A percentile compares a stretch with the other conserved stretches of the same genome.
Evolutionary conservation across 2,113 vertebrate genomes (phyloP).

Genomic region (Puntigrus tetrazona): DNA sequence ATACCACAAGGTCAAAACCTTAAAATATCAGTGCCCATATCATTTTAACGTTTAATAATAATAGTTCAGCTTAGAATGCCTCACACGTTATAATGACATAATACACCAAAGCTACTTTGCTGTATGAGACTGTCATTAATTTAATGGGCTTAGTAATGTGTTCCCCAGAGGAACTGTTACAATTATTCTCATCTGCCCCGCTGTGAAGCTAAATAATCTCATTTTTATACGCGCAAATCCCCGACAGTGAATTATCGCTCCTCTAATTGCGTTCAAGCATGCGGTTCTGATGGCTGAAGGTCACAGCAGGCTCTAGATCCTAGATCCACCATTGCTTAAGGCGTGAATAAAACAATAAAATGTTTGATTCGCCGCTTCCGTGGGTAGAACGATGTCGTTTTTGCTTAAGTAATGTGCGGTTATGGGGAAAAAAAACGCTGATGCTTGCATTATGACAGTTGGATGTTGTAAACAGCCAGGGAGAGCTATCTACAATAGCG

Average conservation of each 20-base stretch:
- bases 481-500: not conserved
- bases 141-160: not conserved
- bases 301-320: not conserved
- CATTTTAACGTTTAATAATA: not conserved
- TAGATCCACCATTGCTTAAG: not conserved
- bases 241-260: not conserved
- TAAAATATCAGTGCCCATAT: not conserved
- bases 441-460: not conserved
- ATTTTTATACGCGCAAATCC: conserved; percentile 32
- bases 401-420: not conserved
- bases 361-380: not conserved
- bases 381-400: not conserved
- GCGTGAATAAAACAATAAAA: not conserved
- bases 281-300: not conserved
- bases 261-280: not conserved
- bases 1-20: not conserved
- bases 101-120: not conserved
- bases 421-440: not conserved
- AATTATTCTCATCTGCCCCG: conserved; percentile 6
- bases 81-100: not conserved
- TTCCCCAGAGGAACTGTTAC: not conserved
- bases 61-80: not conserved
- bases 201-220: conserved; percentile 21
- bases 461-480: too few species aligned
- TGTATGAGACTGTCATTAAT: not conserved